Evolutionary conservation across 1,140 invertebrate genomes (phyloP), one percentile per base, ranked within the genome.

Genomic region (Aphidius ervi): DNA sequence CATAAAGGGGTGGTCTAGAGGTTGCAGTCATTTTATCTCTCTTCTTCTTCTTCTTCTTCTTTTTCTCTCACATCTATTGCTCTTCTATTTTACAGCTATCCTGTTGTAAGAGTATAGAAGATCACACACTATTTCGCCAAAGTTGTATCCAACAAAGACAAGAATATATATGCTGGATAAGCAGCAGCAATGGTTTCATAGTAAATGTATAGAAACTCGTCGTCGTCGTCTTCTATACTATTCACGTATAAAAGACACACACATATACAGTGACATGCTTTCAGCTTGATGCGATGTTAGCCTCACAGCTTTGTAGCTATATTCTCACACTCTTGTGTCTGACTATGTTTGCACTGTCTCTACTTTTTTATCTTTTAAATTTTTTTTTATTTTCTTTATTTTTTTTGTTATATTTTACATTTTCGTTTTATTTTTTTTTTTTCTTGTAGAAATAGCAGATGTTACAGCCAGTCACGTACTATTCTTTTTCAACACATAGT

Each of bases 1-100:
- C 71, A 74, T 77, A 74, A 78, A 76, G 76, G 72, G 75, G 75
- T 69, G 70, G 68, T 66, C 70, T 67, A 64, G 76, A 71, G 74
- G 71, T 72, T 74, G 43, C 58, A 58, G 52, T 56, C 61, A 65
- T 55, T 63, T 42, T 55, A 60, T 54, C 54, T 54, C 52, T 46
- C 39, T 58, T 37, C 41, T 10, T 37, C 45, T 10, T 5, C 45
- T 10, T 5, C 58, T 56, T 47, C 40, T 65, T 55, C 52, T 47
- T 43, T 56, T 50, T 63, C 53, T 61, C 54, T 49, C 23, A 31
- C 23, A 31, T 31, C 23, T 31, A 31, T 31, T 31, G 23, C 23
- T 31, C 23, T 31, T 31, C 23, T 31, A 31, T 31, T 31, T 31
- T 31, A 31, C 23, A 31, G 23, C 23, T 31, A 31, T 31, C 4